These are phyloP conservation scores for Aradophagus sp. DNA, from an alignment of 1,140 invertebrate species.

Conservation along the genomic window DNA sequence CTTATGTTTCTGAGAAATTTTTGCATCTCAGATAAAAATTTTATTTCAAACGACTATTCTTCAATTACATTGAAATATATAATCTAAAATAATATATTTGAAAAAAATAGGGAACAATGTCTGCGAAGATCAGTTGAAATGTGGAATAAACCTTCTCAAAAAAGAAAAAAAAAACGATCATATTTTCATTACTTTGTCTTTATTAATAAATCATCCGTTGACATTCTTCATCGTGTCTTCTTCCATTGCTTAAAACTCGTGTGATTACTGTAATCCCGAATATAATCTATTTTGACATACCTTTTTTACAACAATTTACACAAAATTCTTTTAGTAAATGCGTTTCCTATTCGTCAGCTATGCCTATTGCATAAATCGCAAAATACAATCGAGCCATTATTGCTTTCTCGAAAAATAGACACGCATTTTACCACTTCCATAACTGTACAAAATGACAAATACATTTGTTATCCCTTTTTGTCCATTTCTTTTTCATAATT, in stretches of 20 bases:
- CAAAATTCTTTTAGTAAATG: constrained; percentile 53
- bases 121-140: too few relatives aligned
- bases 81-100: too few relatives aligned
- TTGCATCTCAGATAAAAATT: too few relatives aligned
- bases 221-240: constrained; percentile 47
- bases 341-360: constrained; percentile 45
- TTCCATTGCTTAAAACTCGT: constrained; percentile 45
- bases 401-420: constrained; percentile 55
- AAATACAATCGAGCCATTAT: constrained; percentile 55
- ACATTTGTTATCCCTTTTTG: constrained; percentile 26
- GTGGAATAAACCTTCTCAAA: too few relatives aligned
- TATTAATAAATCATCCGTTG: constrained; percentile 53
- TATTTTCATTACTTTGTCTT: constrained; percentile 45
- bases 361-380: constrained; percentile 46
- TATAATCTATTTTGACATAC: constrained; percentile 54
- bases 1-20: too few relatives aligned
- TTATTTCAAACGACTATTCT: too few relatives aligned
- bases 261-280: constrained; percentile 49
- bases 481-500: constrained; percentile 12
- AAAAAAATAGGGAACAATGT: too few relatives aligned
- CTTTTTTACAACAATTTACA: constrained; percentile 56
- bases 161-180: constrained; percentile 1
- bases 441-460: constrained; percentile 56
- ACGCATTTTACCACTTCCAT: constrained; percentile 46
- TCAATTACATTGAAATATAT: too few relatives aligned